Evolutionary conservation across 2,888 invertebrate species (phyloP).

Genomic region (Holacanthella duospinosa): DNA sequence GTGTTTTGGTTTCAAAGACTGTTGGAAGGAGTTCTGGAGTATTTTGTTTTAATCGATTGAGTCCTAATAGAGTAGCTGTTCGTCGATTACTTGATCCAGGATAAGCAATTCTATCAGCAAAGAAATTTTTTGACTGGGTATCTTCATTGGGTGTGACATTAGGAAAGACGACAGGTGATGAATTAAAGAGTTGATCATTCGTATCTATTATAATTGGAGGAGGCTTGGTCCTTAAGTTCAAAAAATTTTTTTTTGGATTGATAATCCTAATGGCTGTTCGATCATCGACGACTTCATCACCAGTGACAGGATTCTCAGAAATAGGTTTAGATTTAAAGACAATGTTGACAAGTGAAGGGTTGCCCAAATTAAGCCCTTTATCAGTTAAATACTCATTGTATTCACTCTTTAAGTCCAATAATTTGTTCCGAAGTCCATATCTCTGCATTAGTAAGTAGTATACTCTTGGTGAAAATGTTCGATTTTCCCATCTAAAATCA

Average conservation of each 20-base stretch:
- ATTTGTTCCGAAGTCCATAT: background rate
- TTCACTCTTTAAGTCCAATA: background rate
- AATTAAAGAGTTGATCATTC: background rate
- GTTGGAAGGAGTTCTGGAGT: background rate
- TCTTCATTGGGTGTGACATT: background rate
- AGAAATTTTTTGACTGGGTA: background rate
- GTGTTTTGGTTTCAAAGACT: background rate
- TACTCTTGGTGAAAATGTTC: constrained; percentile 18
- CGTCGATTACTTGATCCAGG: constrained; percentile 1
- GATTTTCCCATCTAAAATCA: constrained; percentile 19
- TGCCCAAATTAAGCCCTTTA: background rate
- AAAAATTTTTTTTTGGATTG: background rate
- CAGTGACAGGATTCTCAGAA: background rate
- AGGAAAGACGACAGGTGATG: background rate
- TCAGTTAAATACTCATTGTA: background rate
- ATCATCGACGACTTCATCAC: too few species aligned
- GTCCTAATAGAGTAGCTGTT: background rate
- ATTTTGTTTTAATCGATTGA: background rate
- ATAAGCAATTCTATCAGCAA: background rate
- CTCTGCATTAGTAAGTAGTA: constrained; percentile 15
- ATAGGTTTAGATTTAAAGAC: background rate
- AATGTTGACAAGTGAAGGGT: background rate
- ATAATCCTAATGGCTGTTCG: background rate
- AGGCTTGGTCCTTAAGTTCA: background rate
- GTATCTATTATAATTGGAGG: background rate